Percentiles rank a stretch among this genome's conserved stretches.
Evolutionary conservation across 2,888 invertebrate species (phyloP).

Genomic region (Agrochola macilenta): DNA sequence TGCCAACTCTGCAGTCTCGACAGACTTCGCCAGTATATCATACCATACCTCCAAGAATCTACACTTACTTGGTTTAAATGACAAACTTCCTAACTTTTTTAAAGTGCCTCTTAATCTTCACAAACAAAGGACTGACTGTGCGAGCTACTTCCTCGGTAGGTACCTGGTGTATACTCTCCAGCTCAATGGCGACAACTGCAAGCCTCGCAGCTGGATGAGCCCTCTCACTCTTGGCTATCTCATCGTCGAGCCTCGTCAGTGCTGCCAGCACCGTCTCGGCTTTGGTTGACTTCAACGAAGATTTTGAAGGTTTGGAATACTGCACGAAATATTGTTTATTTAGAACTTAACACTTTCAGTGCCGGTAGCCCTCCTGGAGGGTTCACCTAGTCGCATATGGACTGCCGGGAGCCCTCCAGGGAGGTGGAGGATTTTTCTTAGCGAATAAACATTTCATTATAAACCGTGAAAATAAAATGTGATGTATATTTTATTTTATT

Average conservation of each 20-base stretch:
- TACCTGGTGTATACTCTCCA: slow-evolving; percentile 84
- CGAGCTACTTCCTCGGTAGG: slow-evolving; percentile 45
- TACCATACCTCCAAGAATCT: neutral
- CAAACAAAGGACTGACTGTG: neutral
- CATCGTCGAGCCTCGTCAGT: slow-evolving; percentile 81
- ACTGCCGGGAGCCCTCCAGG: no score
- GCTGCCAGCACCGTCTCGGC: slow-evolving; percentile 83
- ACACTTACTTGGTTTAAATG: neutral
- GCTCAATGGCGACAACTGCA: slow-evolving; percentile 81
- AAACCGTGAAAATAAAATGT: no score
- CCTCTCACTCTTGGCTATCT: slow-evolving; percentile 80
- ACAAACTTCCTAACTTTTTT: neutral
- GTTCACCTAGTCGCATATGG: no score
- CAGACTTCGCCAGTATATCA: neutral
- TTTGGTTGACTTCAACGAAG: slow-evolving; percentile 70
- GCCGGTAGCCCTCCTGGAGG: no score
- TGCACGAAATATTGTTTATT: slow-evolving; percentile 8
- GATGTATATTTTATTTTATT: no score
- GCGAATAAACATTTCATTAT: no score
- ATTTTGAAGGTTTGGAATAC: slow-evolving; percentile 55
- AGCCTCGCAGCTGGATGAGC: slow-evolving; percentile 81
- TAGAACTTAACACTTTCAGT: neutral
- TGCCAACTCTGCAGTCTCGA: neutral
- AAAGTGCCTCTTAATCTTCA: neutral
- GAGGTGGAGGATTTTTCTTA: no score